Conservation (phyloP, 2,888 invertebrate species). For the Xylota sylvarum region DNA sequence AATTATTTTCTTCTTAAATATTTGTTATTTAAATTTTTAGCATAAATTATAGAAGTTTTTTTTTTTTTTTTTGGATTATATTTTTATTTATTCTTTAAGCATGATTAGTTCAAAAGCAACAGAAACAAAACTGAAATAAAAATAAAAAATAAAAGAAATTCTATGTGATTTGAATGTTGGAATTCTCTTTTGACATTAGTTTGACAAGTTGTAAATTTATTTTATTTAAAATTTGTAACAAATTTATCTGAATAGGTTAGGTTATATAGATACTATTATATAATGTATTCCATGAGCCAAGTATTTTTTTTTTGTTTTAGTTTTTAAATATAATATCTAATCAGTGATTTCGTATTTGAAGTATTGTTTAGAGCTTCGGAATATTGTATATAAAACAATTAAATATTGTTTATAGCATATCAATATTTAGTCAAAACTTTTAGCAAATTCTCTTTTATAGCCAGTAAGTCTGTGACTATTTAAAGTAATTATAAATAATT, state of each 20-base stretch:
- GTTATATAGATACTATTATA: background rate
- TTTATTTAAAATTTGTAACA: conserved; percentile 4
- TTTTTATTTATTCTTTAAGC: conserved; percentile 63
- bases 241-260: conserved; percentile 26
- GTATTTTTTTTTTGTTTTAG: conserved; percentile 63
- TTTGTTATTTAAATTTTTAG: conserved; percentile 69
- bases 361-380: conserved; percentile 8
- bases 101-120: conserved; percentile 44
- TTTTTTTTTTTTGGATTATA: conserved; percentile 24
- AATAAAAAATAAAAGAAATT: conserved; percentile 20
- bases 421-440: conserved; percentile 68
- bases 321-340: conserved; percentile 26
- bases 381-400: conserved; percentile 38
- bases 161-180: conserved; percentile 47
- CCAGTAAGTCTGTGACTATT: conserved; percentile 74
- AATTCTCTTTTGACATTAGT: conserved; percentile 21
- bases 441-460: conserved; percentile 72
- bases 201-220: conserved; percentile 42
- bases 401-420: conserved; percentile 16
- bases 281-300: conserved; percentile 63
- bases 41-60: conserved; percentile 43
- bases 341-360: conserved; percentile 32
- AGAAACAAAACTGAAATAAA: conserved; percentile 13
- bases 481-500: conserved; percentile 57
- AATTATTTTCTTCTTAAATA: conserved; percentile 33